Evolutionary conservation across 2,113 vertebrate genomes (phyloP).

Genomic region (Sylvietta virens): DNA sequence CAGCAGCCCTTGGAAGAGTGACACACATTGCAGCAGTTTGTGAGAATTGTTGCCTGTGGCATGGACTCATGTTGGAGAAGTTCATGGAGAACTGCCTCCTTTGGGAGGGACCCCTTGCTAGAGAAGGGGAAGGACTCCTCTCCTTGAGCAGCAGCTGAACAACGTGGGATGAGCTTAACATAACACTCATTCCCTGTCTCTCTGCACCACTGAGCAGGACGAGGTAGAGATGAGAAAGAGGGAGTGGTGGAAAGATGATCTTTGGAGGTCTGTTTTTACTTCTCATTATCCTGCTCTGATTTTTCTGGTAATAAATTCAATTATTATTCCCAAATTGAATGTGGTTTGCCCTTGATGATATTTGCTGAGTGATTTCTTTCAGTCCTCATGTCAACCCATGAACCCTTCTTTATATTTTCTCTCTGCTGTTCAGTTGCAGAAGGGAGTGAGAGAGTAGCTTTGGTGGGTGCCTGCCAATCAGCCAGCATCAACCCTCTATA

Average conservation of each 20-base stretch:
- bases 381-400: background rate
- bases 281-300: background rate
- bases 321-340: background rate
- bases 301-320: background rate
- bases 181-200: background rate
- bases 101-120: rapidly evolving
- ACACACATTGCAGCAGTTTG: background rate
- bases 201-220: rapidly evolving
- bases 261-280: background rate
- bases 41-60: background rate
- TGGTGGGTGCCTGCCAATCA: background rate
- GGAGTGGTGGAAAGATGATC: background rate
- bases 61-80: background rate
- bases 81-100: too few relatives aligned
- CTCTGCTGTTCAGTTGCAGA: background rate
- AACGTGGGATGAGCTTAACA: background rate
- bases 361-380: background rate
- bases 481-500: background rate
- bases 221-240: background rate
- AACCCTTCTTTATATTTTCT: background rate
- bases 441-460: background rate
- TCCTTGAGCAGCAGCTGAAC: background rate
- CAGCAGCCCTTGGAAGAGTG: background rate
- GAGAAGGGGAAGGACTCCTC: background rate
- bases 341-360: too few relatives aligned